A percentile compares a stretch with the other conserved stretches of the same genome.
These are phyloP conservation scores for Actinostola sp. DNA, from an alignment of 92 coral and sea anemone species.

Conservation along the genomic window DNA sequence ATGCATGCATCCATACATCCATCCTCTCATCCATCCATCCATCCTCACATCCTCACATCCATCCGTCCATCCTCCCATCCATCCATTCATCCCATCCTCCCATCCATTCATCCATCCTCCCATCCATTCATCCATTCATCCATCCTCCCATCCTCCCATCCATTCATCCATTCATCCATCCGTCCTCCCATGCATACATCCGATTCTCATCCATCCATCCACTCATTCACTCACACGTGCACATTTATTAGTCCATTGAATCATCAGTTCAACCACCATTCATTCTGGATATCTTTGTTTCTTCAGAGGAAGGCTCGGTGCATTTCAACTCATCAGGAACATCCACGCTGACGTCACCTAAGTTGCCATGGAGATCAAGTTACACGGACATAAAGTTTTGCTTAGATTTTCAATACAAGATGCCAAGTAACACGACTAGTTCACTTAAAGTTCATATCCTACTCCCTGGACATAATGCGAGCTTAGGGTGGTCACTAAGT, in stretches of 20 bases:
- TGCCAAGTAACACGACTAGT: constrained; percentile 17
- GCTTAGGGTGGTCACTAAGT: constrained; percentile 25
- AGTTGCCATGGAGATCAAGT: constrained; percentile 4
- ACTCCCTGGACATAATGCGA: background rate
- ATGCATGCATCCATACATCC: no score
- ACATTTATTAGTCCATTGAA: background rate
- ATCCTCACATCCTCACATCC: no score
- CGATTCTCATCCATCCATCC: no score
- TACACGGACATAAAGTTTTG: constrained; percentile 12
- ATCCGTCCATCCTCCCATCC: no score
- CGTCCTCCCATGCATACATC: no score
- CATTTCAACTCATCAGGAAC: constrained; percentile 21
- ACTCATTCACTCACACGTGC: no score
- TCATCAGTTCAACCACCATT: background rate
- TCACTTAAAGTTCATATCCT: constrained; percentile 4
- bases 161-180: no score
- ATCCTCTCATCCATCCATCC: no score
- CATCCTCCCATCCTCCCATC: no score
- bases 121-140: no score
- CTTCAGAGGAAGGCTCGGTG: constrained; percentile 1
- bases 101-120: no score
- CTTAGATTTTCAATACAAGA: constrained; percentile 34
- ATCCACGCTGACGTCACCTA: constrained; percentile 11
- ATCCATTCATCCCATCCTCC: no score
- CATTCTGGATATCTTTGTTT: background rate